Evolutionary conservation across 1,140 invertebrate genomes (phyloP).

Genomic region (Zaprionus gabonicus): DNA sequence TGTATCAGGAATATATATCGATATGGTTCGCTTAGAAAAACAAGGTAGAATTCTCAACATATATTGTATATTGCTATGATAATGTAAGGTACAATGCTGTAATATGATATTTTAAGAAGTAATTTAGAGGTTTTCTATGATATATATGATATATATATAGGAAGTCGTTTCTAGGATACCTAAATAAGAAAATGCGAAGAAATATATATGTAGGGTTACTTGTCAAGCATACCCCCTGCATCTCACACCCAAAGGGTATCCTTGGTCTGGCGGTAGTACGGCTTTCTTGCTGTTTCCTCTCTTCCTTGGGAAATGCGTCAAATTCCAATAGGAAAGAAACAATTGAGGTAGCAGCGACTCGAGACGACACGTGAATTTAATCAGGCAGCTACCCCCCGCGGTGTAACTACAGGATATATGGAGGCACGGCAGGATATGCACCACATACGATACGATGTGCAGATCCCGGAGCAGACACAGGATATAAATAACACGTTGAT

Average conservation of each 20-base stretch:
- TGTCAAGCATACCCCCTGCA: no score
- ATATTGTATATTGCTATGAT: no score
- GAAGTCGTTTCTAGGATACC: no score
- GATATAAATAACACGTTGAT: constrained; percentile 36
- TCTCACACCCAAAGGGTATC: background rate
- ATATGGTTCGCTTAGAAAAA: no score
- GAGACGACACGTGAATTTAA: constrained; percentile 80
- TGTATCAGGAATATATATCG: no score
- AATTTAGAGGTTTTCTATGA: no score
- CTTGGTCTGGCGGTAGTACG: background rate
- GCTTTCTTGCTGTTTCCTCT: background rate
- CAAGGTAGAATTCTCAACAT: no score
- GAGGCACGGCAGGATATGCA: constrained; percentile 2
- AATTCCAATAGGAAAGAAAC: constrained; percentile 73
- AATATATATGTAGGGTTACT: no score
- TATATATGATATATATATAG: no score
- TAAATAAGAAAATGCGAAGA: no score
- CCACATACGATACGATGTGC: background rate
- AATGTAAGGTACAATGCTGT: no score
- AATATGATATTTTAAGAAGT: no score
- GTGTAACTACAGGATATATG: constrained; percentile 37
- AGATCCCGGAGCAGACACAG: constrained; percentile 5
- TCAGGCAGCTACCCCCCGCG: constrained; percentile 67
- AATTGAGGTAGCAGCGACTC: constrained; percentile 43
- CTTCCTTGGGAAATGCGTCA: constrained; percentile 21